Evolutionary conservation across 2,797 vertebrate genomes (phyloP).

Genomic region (Kryptolebias ocellatus): DNA sequence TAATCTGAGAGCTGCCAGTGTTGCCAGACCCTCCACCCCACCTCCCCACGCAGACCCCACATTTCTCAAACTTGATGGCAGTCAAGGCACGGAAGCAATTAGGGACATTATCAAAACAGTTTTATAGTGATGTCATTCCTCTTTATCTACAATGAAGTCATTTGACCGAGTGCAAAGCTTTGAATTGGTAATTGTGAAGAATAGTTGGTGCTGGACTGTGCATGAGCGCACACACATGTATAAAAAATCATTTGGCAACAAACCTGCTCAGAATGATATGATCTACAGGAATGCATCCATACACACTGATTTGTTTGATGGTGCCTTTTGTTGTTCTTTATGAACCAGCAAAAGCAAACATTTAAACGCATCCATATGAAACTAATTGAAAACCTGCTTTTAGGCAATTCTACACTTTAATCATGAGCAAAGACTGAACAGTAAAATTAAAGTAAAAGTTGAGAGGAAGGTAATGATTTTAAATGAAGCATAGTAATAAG

Average conservation of each 20-base stretch:
- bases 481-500: slow-evolving; percentile 21
- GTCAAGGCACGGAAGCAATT: slow-evolving; percentile 76
- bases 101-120: slow-evolving; percentile 75
- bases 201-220: slow-evolving; percentile 3
- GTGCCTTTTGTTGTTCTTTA: slow-evolving; percentile 48
- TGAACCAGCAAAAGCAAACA: slow-evolving; percentile 59
- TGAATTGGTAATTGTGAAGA: slow-evolving; percentile 49
- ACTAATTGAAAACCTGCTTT: slow-evolving; percentile 49
- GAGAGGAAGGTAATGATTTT: slow-evolving; percentile 26
- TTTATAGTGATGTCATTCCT: slow-evolving; percentile 69
- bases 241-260: background rate
- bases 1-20: slow-evolving; percentile 58
- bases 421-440: slow-evolving; percentile 30
- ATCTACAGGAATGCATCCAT: slow-evolving; percentile 23
- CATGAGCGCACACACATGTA: background rate
- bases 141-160: slow-evolving; percentile 71
- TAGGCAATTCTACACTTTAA: slow-evolving; percentile 38
- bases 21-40: slow-evolving; percentile 19
- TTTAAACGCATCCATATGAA: slow-evolving; percentile 65
- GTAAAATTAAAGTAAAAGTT: slow-evolving; percentile 33
- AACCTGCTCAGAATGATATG: slow-evolving; percentile 11
- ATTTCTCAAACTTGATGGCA: slow-evolving; percentile 45
- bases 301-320: slow-evolving; percentile 27
- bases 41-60: background rate
- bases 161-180: slow-evolving; percentile 55